Conservation (phyloP, 2,888 invertebrate species). For the Bembecia ichneumoniformis region DNA sequence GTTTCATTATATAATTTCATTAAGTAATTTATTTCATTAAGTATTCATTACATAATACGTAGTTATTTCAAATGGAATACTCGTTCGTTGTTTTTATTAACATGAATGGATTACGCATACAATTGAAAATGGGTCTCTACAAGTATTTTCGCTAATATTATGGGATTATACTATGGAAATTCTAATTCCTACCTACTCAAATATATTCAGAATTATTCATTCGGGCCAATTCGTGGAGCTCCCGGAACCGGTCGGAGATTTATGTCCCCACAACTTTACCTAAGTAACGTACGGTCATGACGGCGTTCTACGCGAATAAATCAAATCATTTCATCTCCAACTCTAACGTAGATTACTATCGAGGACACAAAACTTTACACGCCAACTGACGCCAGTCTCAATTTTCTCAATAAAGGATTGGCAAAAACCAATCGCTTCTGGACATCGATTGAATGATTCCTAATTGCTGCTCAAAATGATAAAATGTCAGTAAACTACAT, state of each 20-base stretch:
- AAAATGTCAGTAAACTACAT: no score
- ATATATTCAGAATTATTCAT: conserved; percentile 47
- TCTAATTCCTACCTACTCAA: conserved; percentile 25
- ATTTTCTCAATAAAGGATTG: no score
- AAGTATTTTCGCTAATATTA: conserved; percentile 4
- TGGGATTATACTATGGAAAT: conserved; percentile 9
- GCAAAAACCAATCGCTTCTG: no score
- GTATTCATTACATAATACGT: no score
- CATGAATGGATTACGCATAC: no score
- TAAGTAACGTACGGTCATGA: conserved; percentile 42
- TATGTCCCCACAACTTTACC: conserved; percentile 48
- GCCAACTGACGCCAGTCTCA: not conserved
- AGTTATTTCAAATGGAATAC: no score
- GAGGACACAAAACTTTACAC: not conserved
- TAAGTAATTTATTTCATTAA: no score
- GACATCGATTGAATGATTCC: no score
- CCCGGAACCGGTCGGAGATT: conserved; percentile 42
- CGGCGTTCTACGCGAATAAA: conserved; percentile 36
- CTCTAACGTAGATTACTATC: not conserved
- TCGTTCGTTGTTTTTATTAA: no score
- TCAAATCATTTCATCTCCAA: conserved; percentile 22
- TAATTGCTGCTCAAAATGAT: no score
- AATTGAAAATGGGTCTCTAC: not conserved
- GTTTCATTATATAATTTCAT: no score
- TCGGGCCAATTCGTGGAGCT: conserved; percentile 13